phyloP scores from a whole-genome alignment of 2,888 invertebrate species.

The Lobophora halterata region DNA sequence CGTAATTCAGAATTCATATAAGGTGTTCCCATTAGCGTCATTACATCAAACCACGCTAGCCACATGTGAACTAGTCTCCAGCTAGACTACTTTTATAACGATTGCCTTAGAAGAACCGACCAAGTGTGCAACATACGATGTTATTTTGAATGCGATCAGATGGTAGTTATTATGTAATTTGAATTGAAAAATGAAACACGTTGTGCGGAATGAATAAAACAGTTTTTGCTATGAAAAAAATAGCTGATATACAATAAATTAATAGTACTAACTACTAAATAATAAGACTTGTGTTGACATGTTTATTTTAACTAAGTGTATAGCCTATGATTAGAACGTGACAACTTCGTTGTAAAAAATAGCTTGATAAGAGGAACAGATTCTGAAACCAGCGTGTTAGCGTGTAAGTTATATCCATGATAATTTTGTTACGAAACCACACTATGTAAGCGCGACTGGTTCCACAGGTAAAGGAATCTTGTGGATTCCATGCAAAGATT shows the following conservation, averaged over 20 bases:
- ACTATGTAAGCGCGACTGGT: slow-evolving; percentile 29
- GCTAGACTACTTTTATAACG: slow-evolving; percentile 21
- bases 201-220: too few relatives aligned
- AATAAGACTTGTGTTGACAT: too few relatives aligned
- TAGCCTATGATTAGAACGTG: too few relatives aligned
- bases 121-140: slow-evolving; percentile 20
- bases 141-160: slow-evolving; percentile 13
- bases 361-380: too few relatives aligned
- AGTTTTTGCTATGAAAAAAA: too few relatives aligned
- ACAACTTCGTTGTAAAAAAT: too few relatives aligned
- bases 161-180: slow-evolving; percentile 11
- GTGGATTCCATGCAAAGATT: slow-evolving; percentile 34
- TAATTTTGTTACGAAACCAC: slow-evolving; percentile 11
- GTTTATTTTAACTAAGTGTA: too few relatives aligned
- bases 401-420: too few relatives aligned
- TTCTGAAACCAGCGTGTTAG: too few relatives aligned
- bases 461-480: slow-evolving; percentile 19
- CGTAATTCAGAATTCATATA: slow-evolving; percentile 1
- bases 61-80: slow-evolving; percentile 18
- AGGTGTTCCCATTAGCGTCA: slow-evolving; percentile 10
- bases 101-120: slow-evolving; percentile 12
- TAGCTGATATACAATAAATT: too few relatives aligned
- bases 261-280: too few relatives aligned
- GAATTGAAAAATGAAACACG: neutral
- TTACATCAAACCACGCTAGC: slow-evolving; percentile 19